Conservation (phyloP, 2,797 vertebrate genomes). For the Mormyrops boulengeri region DNA sequence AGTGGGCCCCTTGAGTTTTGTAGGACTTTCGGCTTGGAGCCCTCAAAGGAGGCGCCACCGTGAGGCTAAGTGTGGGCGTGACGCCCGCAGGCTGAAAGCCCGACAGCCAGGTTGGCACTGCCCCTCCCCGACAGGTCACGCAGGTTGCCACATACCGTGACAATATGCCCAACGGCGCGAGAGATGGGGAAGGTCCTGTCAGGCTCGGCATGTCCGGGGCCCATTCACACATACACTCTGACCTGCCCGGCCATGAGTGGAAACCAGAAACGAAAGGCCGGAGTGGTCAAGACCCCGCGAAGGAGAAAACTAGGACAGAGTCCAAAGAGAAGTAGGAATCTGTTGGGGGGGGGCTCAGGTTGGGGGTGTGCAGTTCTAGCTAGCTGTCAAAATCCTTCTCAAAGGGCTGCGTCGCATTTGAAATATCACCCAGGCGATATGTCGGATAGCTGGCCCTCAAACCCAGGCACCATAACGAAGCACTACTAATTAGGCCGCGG, state of each 20-base stretch:
- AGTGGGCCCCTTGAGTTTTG: background rate
- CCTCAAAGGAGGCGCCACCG: background rate
- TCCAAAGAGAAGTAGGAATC: background rate
- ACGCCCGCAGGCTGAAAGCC: background rate
- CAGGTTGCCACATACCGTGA: background rate
- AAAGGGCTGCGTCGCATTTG: background rate
- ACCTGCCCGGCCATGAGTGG: background rate
- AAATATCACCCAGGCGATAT: background rate
- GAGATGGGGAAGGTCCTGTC: background rate
- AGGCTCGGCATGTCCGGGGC: background rate
- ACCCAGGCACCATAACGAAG: background rate
- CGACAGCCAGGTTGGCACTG: background rate
- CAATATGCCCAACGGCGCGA: background rate
- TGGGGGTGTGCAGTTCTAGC: background rate
- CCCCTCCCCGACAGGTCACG: background rate
- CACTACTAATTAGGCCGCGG: background rate
- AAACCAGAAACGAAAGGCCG: background rate
- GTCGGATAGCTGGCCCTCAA: background rate
- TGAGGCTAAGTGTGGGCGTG: background rate
- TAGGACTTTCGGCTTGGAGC: background rate
- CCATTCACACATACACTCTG: background rate
- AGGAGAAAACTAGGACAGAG: background rate
- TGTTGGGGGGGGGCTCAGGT: background rate
- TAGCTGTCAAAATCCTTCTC: background rate
- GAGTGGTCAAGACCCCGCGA: background rate